Evolutionary conservation across 2,888 invertebrate genomes (phyloP), one percentile per base, ranked within the genome.

Genomic region (Fabriciana adippe): DNA sequence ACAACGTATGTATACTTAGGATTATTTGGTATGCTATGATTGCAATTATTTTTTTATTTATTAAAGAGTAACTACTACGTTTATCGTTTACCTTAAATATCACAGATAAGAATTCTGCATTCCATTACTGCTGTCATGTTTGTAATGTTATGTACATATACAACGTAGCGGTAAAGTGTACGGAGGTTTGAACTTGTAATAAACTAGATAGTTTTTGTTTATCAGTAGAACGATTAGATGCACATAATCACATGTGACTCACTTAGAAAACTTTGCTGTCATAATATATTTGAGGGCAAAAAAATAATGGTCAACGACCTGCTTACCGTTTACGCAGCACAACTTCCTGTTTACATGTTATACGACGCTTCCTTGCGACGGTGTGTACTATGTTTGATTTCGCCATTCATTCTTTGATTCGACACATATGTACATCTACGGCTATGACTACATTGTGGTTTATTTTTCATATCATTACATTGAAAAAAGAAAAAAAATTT

Each of bases 301-400:
- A 35, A 59, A 59, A 16, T 61, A 51, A 62, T 73, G 68, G 72
- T 67, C 71, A 71, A 68, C 66, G 69, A 73, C 71, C 72, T 69
- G 60, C 54, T 26, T 64, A 62, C 55, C 62, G 53, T 70, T 64
- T 68, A 64, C 69, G 67, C 66, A 67, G 67, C 68, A 65, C 64
- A 56, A 69, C 66, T 73, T 69, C 71, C 71, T 74, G 73, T 74
- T 73, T 69, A 73, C 70, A 64, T 62, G 68, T 69, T 67, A 75
- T 69, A 71, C 71, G 76, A 76, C 66, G 64, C 70, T 69, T 74
- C 75, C 74, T 77, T 76, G 76, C 77, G 76, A 76, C 71, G 72
- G 64, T 54, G 72, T 67, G 26, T 26, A 26, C 26, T 26, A 4
- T 26, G 72, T 70, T 71, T 73, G 73, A 72, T 78, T 78, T 72